Base-by-base conservation (phyloP, 2,888 invertebrate species). In the Rhopalosiphum nymphaeae region DNA sequence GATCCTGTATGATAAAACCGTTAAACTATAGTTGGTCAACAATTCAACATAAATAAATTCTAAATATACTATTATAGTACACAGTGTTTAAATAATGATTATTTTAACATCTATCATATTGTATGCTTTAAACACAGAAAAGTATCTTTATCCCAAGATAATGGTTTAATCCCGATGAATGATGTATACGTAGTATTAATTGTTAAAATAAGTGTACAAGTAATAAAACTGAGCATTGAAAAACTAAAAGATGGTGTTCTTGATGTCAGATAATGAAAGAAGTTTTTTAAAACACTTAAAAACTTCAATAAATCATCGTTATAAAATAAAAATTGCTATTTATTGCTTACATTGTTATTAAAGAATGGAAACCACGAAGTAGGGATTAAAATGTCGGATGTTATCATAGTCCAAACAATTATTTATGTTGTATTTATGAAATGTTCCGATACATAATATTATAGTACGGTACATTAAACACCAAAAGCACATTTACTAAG, bases 241-340 rank as follows among this genome's bases (percentile, higher is more conserved):
- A 46, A 86, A 46, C 29, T 46, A 46, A 87, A 46, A 87, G 5
- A 9, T 87, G 21, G 49, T 87, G 46, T 87, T 87, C 46, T 46
- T 46, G 86, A 49, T 87, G 29, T 46, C 7, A 36, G 36, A 42
- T 36, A 78, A 78, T 78, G 21, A 36, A 36, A 78, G 36, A 78
- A 78, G 78, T 78, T n/a, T 46, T 86, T 87, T 87, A n/a, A 87
- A 87, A 87, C n/a, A 87, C 29, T 46, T 46, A 46, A 46, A n/a
- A 87, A 46, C n/a, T 46, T 46, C 0, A 49, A 87, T n/a, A 16
- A 49, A 46, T n/a, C n/a, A 46, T 87, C 3, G 29, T 87, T 87
- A n/a, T 49, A 29, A 87, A 78, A 78, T 78, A 46, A 16, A 87
- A 87, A 87, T 46, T 49, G 29, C 29, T 87, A 49, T 49, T 87